phyloP scores from a whole-genome alignment of 2,113 vertebrate species.

The Macaca nemestrina region DNA sequence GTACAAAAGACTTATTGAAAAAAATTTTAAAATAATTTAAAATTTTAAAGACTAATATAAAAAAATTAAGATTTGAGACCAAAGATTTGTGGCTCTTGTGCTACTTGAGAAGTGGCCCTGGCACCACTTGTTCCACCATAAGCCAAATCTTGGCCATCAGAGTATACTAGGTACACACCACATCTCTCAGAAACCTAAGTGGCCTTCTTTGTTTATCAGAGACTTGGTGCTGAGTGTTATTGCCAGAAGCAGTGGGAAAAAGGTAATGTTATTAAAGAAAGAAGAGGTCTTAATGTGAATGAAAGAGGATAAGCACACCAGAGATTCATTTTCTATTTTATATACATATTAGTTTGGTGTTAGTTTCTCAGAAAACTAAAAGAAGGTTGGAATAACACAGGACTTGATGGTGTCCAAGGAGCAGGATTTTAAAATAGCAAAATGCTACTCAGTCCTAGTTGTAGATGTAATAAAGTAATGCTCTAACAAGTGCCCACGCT shows the following conservation, averaged over 20 bases:
- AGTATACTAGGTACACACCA: neutral
- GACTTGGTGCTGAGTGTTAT: neutral
- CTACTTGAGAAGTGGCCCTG: neutral
- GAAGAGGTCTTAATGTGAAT: neutral
- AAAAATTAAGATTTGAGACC: slow-evolving; percentile 30
- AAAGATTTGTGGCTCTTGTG: neutral
- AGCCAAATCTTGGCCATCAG: neutral
- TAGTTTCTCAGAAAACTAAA: slow-evolving; percentile 11
- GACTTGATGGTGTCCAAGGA: neutral
- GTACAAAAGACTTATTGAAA: too few species aligned
- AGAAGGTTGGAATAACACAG: neutral
- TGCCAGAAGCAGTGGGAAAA: slow-evolving; percentile 16
- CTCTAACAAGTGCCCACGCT: neutral
- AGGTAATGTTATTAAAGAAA: neutral
- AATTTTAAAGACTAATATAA: slow-evolving; percentile 6
- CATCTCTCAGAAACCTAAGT: slow-evolving; percentile 12
- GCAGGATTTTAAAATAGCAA: neutral
- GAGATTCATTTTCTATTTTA: neutral
- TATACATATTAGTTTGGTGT: neutral
- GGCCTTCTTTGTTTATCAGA: slow-evolving; percentile 39
- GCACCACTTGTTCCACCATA: neutral
- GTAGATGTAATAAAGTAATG: slow-evolving; percentile 41
- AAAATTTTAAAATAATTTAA: too few species aligned
- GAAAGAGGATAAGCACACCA: neutral
- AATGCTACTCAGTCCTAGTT: neutral